Evolutionary conservation across 2,888 invertebrate genomes (phyloP).

Genomic region (Sclerodermus sp.): DNA sequence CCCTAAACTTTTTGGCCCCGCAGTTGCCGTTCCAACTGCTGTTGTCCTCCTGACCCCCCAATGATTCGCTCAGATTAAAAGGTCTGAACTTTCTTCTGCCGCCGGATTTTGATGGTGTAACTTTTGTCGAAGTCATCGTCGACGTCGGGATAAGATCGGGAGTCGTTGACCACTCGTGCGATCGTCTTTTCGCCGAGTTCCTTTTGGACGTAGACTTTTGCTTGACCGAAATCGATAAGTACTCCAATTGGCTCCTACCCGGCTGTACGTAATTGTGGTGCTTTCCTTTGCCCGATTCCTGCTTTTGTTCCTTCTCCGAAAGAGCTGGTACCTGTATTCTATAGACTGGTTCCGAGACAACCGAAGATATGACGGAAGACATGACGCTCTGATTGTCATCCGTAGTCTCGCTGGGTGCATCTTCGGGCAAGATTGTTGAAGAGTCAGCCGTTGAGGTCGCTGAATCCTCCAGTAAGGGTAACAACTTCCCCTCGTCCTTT

Average conservation of each 20-base stretch:
- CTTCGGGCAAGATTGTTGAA: constrained; percentile 65
- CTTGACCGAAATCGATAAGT: constrained; percentile 64
- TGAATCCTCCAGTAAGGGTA: constrained; percentile 58
- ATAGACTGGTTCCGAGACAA: constrained; percentile 51
- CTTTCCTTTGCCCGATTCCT: background rate
- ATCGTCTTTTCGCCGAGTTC: constrained; percentile 54
- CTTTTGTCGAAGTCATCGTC: too few species aligned
- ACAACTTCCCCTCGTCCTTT: constrained; percentile 77
- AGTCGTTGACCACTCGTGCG: constrained; percentile 55
- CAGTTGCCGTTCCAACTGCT: constrained; percentile 46
- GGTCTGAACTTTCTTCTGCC: constrained; percentile 63
- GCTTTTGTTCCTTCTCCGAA: constrained; percentile 60
- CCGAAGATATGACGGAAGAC: constrained; percentile 71
- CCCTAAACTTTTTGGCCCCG: constrained; percentile 51
- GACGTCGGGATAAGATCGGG: too few species aligned
- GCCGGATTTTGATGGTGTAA: constrained; percentile 63
- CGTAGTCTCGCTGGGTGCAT: constrained; percentile 66
- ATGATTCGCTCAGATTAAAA: constrained; percentile 49
- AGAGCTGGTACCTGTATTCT: constrained; percentile 19
- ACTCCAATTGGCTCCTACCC: constrained; percentile 62
- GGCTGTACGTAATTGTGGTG: constrained; percentile 3
- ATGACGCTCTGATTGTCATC: constrained; percentile 76
- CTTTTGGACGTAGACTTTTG: constrained; percentile 65
- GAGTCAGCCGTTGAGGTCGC: constrained; percentile 62
- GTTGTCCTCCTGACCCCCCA: constrained; percentile 34